phyloP scores from a whole-genome alignment of 1,140 invertebrate genomes.

The Colletes gigas region DNA sequence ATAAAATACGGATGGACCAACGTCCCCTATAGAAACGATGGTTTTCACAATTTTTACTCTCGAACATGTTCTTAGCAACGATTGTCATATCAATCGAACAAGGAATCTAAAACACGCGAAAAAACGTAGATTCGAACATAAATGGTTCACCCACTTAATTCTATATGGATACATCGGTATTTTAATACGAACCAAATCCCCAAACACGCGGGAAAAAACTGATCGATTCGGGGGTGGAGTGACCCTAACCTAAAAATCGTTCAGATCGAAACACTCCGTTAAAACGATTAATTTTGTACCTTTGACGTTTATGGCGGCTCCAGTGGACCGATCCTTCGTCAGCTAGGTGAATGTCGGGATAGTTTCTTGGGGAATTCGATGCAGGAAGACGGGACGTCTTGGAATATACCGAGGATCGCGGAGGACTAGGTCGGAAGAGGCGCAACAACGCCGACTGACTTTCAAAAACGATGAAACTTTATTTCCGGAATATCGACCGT shows the following conservation, averaged over 20 bases:
- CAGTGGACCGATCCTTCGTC: conserved; percentile 89
- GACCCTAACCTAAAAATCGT: no score
- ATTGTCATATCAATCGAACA: neutral
- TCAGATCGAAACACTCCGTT: no score
- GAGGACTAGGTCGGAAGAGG: no score
- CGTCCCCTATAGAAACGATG: conserved; percentile 41
- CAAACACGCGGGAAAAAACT: no score
- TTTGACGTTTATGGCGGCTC: conserved; percentile 87
- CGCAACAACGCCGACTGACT: neutral
- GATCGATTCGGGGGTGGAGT: no score
- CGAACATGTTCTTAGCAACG: neutral
- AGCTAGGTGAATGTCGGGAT: conserved; percentile 91
- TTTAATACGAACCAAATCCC: no score
- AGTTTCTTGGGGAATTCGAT: conserved; percentile 90
- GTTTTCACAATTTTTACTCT: conserved; percentile 21
- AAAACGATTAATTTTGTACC: neutral
- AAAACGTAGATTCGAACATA: neutral
- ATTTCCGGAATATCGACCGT: conserved; percentile 70
- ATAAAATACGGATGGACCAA: neutral
- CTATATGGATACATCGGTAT: no score
- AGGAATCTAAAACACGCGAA: neutral
- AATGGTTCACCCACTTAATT: neutral
- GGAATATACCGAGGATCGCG: conserved; percentile 87
- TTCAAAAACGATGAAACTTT: conserved; percentile 75
- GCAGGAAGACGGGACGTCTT: conserved; percentile 85